Evolutionary conservation across 2,888 invertebrate species (phyloP).

Genomic region (Exocentrus adspersus): DNA sequence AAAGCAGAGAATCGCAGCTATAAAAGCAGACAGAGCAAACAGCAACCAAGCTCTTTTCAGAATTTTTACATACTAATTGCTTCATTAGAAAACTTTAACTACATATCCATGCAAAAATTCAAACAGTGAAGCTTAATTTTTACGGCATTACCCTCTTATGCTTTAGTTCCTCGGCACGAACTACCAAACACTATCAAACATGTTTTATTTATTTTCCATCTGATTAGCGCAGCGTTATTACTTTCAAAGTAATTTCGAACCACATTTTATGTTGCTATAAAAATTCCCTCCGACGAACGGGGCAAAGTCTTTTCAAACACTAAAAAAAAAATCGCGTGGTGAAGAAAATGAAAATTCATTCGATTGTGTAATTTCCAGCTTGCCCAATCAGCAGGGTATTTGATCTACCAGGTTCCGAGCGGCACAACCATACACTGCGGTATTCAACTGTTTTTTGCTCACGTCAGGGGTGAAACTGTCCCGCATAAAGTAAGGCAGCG

Average conservation of each 20-base stretch:
- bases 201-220: background rate
- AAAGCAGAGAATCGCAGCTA: too few species aligned
- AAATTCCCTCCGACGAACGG: background rate
- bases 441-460: slow-evolving; percentile 35
- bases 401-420: slow-evolving; percentile 43
- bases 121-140: slow-evolving; percentile 7
- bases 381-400: slow-evolving; percentile 14
- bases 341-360: background rate
- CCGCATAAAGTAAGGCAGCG: slow-evolving; percentile 12
- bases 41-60: too few species aligned
- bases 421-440: slow-evolving; percentile 40
- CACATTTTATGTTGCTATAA: background rate
- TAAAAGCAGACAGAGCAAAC: too few species aligned
- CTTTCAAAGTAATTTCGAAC: background rate
- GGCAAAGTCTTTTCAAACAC: background rate
- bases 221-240: background rate
- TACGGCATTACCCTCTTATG: background rate
- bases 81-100: background rate
- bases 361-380: background rate
- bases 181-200: background rate
- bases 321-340: background rate
- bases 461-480: slow-evolving; percentile 28
- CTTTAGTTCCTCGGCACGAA: slow-evolving; percentile 4
- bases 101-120: slow-evolving; percentile 13
- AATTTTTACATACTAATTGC: too few species aligned